Base-by-base conservation (phyloP, 2,888 invertebrate species). In the Oscheius sp. region DNA sequence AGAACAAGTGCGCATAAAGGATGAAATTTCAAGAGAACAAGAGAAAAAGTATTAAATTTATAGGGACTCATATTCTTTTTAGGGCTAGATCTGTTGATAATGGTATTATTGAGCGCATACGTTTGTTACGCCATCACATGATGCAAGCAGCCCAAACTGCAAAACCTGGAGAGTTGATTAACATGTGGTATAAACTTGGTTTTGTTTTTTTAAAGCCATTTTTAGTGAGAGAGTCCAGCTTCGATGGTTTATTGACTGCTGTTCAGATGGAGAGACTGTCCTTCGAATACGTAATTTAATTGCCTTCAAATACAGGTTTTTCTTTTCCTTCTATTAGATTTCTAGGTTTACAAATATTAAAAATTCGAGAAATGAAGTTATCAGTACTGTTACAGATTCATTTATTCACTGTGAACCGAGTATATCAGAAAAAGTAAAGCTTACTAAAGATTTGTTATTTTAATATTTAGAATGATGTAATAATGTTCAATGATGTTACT, bases 141-240 rank as follows among this genome's bases (percentile, higher is more conserved):
- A 32, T 54, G 30, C 54, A 54, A 36, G 54, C 54, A 9, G 50
- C 51, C 14, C 45, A 47, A 17, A 6, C 33, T 12, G 63, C 50
- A 14, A 20, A 50, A n/a, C 50, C 63, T 20, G 12, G 26, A 2
- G 24, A 30, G 6, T 22, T 64, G 14, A 38, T 64, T 20, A 64
- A 64, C 3, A 64, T 64, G 63, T 49, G 50, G n/a, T n/a, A n/a
- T n/a, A n/a, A n/a, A n/a, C n/a, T n/a, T n/a, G n/a, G n/a, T n/a
- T n/a, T n/a, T n/a, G n/a, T n/a, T n/a, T n/a, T n/a, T n/a, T n/a
- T n/a, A n/a, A n/a, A n/a, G n/a, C n/a, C n/a, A n/a, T n/a, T n/a
- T n/a, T n/a, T n/a, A n/a, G n/a, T 20, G 63, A 51, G 4, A 20
- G 63, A 9, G 63, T 64, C n/a, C 63, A 64, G 50, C n/a, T 64